Conservation (phyloP, 2,113 vertebrate species). For the Rostratula benghalensis region DNA sequence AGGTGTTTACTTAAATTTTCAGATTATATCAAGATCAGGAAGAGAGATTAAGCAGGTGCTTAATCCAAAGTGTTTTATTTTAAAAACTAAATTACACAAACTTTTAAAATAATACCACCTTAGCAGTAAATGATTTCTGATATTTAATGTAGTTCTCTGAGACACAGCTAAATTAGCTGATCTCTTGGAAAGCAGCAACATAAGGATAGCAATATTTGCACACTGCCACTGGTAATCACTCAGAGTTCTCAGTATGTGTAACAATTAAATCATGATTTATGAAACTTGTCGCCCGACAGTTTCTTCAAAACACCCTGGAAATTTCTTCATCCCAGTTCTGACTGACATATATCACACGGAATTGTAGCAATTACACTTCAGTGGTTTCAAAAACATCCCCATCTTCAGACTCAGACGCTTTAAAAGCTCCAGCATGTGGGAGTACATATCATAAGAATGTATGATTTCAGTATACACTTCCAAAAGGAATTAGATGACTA, state of each 20-base stretch:
- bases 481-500: neutral
- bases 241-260: neutral
- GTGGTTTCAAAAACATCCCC: neutral
- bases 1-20: conserved; percentile 21
- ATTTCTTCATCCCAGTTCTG: neutral
- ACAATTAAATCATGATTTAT: neutral
- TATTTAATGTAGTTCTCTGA: neutral
- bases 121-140: neutral
- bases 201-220: neutral
- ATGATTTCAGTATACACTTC: neutral
- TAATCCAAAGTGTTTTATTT: neutral
- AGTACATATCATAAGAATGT: neutral
- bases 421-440: neutral
- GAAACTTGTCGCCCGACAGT: neutral
- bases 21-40: conserved; percentile 9
- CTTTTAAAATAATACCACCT: neutral
- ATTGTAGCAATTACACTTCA: neutral
- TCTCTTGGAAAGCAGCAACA: neutral
- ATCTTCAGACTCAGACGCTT: neutral
- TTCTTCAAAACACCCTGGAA: neutral
- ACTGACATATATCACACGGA: neutral
- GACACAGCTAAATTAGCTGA: neutral
- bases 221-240: neutral
- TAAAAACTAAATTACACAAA: neutral
- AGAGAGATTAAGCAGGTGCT: neutral